phyloP scores from a whole-genome alignment of 2,113 vertebrate species.

The Platysteira castanea region DNA sequence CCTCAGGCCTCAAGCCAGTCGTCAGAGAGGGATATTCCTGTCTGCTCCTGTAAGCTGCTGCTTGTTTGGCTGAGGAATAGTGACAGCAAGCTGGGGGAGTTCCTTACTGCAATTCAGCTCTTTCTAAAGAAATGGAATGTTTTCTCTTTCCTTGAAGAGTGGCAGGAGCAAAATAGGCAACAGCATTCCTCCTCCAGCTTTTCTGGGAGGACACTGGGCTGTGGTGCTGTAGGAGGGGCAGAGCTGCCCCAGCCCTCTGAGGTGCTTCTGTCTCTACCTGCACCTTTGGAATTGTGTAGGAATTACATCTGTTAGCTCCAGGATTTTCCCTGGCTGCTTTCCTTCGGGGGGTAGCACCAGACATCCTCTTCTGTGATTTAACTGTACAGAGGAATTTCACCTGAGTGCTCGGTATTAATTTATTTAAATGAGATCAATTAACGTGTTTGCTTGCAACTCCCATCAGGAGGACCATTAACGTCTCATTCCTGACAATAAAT shows the following conservation, averaged over 20 bases:
- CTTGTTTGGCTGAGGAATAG: background rate
- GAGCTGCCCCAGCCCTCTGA: background rate
- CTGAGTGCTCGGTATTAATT: background rate
- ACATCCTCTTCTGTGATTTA: background rate
- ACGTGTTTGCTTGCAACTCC: background rate
- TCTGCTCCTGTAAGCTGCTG: background rate
- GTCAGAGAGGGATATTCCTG: background rate
- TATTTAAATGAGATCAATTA: conserved; percentile 12
- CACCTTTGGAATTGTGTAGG: background rate
- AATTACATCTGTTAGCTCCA: background rate
- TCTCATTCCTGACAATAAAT: background rate
- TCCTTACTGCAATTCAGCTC: background rate
- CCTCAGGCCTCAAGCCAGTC: background rate
- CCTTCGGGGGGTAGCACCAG: background rate
- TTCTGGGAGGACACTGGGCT: background rate
- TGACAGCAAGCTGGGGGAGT: background rate
- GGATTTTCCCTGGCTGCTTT: background rate
- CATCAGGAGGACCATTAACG: background rate
- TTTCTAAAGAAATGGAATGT: background rate
- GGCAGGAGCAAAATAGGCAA: background rate
- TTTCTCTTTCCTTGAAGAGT: background rate
- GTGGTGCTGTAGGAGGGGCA: background rate
- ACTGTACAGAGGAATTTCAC: background rate
- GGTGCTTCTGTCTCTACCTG: background rate
- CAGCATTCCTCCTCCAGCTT: background rate